A percentile compares a stretch with the other conserved stretches of the same genome.
phyloP scores from a whole-genome alignment of 2,113 vertebrate genomes.

The Fregata magnificens region DNA sequence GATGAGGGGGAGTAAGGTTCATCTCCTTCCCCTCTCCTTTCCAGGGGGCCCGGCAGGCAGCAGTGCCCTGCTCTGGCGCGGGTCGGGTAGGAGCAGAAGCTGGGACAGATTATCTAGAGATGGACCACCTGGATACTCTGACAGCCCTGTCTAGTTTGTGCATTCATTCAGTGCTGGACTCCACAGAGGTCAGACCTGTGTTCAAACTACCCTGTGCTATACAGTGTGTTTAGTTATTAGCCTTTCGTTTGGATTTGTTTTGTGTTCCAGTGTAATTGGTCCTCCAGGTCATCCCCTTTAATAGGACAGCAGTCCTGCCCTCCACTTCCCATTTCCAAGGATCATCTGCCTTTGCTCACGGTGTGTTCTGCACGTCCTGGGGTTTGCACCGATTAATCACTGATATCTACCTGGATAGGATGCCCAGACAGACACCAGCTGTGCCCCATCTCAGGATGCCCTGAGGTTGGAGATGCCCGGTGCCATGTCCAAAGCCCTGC shows the following conservation, averaged over 20 bases:
- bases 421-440: too few relatives aligned
- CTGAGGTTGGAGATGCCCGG: rapidly evolving
- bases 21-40: neutral
- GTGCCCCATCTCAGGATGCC: neutral
- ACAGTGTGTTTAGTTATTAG: neutral
- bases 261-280: too few relatives aligned
- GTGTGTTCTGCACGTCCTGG: neutral
- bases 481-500: neutral
- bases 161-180: neutral
- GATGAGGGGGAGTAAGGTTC: neutral
- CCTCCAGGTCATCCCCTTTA: neutral
- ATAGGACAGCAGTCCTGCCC: neutral
- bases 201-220: neutral
- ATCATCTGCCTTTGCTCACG: neutral
- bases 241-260: neutral
- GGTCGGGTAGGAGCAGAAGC: neutral
- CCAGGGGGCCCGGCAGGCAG: neutral
- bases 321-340: neutral
- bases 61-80: neutral
- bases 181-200: neutral
- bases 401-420: too few relatives aligned
- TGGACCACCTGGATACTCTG: neutral
- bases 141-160: neutral
- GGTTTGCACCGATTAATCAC: neutral
- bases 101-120: neutral